These are phyloP conservation scores for Molossus alvarezi DNA, from an alignment of 2,797 vertebrate species.

Conservation along the genomic window DNA sequence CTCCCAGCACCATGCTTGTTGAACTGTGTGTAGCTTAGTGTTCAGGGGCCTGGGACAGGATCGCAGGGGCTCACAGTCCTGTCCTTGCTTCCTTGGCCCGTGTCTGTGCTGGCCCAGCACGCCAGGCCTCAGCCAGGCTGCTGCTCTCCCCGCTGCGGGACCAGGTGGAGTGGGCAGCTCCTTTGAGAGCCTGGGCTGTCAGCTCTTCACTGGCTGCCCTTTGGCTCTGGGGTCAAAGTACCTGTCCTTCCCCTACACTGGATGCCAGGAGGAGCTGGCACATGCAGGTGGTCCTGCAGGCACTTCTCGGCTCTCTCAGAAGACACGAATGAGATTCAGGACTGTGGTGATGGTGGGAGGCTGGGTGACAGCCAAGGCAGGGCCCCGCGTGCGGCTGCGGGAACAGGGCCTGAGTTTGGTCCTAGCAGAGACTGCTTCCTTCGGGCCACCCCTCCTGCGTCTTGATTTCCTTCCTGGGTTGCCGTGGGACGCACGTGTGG, in stretches of 20 bases:
- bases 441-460: accelerated
- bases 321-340: not conserved
- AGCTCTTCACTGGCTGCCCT: not conserved
- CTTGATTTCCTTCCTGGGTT: not conserved
- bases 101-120: not conserved
- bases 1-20: accelerated
- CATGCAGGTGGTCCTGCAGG: accelerated
- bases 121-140: not conserved
- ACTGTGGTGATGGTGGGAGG: not conserved
- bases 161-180: accelerated
- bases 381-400: accelerated
- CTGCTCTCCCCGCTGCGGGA: not conserved
- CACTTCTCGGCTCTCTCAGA: accelerated
- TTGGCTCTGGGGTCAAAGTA: accelerated
- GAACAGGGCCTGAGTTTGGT: too few species aligned
- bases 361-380: accelerated
- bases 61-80: not conserved
- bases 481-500: accelerated
- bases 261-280: not conserved
- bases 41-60: not conserved
- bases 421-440: accelerated
- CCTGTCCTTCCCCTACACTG: too few species aligned
- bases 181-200: accelerated
- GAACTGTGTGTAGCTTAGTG: not conserved
- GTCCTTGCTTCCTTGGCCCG: not conserved